phyloP scores from a whole-genome alignment of 2,888 invertebrate species.

The Eupithecia abbreviata region DNA sequence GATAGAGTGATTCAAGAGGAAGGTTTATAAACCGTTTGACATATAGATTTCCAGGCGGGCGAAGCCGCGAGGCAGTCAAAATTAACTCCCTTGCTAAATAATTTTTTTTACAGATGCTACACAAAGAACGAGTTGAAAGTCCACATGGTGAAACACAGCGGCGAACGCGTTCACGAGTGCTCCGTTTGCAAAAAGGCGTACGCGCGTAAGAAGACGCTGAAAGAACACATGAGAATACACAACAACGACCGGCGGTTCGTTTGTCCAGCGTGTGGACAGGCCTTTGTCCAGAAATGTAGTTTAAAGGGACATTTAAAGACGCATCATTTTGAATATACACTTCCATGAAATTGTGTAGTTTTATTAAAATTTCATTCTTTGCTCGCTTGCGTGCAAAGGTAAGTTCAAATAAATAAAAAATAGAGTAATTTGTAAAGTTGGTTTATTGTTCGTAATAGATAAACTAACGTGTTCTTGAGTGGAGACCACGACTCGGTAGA shows the following conservation, averaged over 20 bases:
- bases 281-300: constrained; percentile 60
- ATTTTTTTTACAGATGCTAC: constrained; percentile 12
- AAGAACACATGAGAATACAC: constrained; percentile 59
- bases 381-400: no score
- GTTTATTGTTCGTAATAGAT: no score
- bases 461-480: no score
- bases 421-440: no score
- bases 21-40: no score
- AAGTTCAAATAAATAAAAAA: no score
- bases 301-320: constrained; percentile 33
- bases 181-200: constrained; percentile 62
- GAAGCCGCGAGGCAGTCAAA: no score
- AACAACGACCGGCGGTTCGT: constrained; percentile 52
- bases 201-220: constrained; percentile 49
- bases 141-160: constrained; percentile 69
- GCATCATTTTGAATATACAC: constrained; percentile 29
- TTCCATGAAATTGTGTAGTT: not conserved
- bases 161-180: constrained; percentile 60
- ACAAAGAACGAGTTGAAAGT: constrained; percentile 58
- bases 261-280: constrained; percentile 51
- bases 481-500: no score
- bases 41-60: no score
- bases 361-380: no score
- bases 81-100: not conserved
- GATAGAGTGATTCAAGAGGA: no score